Percentiles rank a stretch among this genome's conserved stretches.
Evolutionary conservation across 2,888 invertebrate genomes (phyloP).

Genomic region (Sialis lutaria): DNA sequence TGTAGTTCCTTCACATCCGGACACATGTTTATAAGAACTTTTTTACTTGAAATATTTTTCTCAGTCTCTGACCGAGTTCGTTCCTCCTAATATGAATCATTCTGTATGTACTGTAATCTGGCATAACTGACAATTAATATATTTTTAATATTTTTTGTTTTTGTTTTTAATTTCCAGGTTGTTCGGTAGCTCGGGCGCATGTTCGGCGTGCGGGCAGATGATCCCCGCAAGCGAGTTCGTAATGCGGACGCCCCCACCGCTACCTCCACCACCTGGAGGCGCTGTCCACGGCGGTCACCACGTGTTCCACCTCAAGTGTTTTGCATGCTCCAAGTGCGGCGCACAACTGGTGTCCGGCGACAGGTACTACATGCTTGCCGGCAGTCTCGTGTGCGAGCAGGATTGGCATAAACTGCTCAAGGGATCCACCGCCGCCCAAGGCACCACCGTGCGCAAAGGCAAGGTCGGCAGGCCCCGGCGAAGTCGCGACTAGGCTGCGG

Average conservation of each 20-base stretch:
- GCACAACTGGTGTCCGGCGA: conserved; percentile 80
- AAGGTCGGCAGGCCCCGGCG: conserved; percentile 78
- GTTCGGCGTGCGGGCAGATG: conserved; percentile 79
- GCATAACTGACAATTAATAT: too few relatives aligned
- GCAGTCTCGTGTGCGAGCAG: conserved; percentile 83
- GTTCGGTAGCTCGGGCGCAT: conserved; percentile 79
- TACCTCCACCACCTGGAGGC: conserved; percentile 17
- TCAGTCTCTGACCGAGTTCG: too few relatives aligned
- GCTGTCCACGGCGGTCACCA: conserved; percentile 28
- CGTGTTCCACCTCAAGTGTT: conserved; percentile 91
- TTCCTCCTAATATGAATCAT: too few relatives aligned
- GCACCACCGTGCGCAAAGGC: conserved; percentile 63
- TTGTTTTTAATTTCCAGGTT: conserved; percentile 52
- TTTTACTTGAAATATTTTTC: too few relatives aligned
- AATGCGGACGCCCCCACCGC: conserved; percentile 53
- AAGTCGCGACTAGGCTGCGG: conserved; percentile 65
- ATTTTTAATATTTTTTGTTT: conserved; percentile 1
- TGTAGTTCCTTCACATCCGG: too few relatives aligned
- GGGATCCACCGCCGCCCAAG: conserved; percentile 37
- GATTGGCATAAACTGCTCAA: conserved; percentile 85
- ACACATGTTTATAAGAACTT: too few relatives aligned
- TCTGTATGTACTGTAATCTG: too few relatives aligned
- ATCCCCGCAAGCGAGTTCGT: conserved; percentile 90
- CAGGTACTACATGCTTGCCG: conserved; percentile 77
- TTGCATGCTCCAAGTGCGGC: conserved; percentile 87